These are phyloP conservation scores for Palythoa grandiflora DNA, from an alignment of 92 coral and sea anemone genomes.

Conservation along the genomic window DNA sequence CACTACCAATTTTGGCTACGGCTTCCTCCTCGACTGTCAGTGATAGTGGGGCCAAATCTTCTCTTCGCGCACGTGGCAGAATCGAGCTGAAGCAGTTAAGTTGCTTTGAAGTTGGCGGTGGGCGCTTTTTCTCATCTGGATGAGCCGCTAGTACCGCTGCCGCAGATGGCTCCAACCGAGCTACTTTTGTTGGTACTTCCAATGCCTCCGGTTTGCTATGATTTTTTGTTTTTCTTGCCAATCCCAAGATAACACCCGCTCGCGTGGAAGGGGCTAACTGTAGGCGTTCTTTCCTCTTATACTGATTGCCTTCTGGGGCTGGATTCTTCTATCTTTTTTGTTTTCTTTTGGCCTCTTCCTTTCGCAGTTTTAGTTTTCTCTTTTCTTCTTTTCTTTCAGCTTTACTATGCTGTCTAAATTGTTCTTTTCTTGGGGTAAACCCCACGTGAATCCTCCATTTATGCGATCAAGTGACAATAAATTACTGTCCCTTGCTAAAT, in stretches of 20 bases:
- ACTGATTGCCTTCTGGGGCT: not conserved
- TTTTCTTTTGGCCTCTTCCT: not conserved
- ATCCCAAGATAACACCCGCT: not conserved
- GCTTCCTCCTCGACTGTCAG: not conserved
- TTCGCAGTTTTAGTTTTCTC: not conserved
- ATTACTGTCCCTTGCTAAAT: no score
- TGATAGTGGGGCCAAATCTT: not conserved
- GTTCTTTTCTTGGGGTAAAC: not conserved
- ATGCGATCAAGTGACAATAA: not conserved
- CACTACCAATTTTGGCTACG: not conserved
- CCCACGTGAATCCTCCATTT: not conserved
- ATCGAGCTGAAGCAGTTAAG: not conserved
- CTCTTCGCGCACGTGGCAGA: not conserved
- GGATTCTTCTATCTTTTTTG: not conserved
- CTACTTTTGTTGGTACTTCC: not conserved
- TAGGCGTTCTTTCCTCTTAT: not conserved
- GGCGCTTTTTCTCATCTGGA: not conserved
- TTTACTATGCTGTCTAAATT: not conserved
- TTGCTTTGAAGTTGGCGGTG: not conserved
- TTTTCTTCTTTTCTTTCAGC: not conserved
- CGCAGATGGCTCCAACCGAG: not conserved
- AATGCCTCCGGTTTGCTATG: not conserved
- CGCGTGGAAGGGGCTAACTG: not conserved
- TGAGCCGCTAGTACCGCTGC: not conserved
- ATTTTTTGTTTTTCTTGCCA: not conserved